Base-by-base conservation (phyloP, 1,140 invertebrate species). In the Ericerus pela region DNA sequence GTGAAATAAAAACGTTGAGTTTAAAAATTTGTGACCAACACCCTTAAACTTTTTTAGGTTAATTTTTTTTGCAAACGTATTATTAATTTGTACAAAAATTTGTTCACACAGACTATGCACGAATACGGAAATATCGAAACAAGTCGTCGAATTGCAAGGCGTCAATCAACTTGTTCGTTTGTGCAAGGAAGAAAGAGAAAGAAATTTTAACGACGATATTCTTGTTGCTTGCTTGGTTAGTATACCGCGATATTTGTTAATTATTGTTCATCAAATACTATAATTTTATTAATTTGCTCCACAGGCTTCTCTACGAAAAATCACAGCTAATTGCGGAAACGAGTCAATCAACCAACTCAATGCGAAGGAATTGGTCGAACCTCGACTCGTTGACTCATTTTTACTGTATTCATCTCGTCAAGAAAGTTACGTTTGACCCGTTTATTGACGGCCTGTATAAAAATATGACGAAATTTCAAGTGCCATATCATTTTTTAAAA, bases 71-170 rank as follows among this genome's bases (percentile, higher is more conserved):
- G n/a, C n/a, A n/a, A n/a, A n/a, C n/a, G n/a, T n/a, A n/a, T n/a
- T n/a, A n/a, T n/a, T n/a, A n/a, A n/a, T n/a, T n/a, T n/a, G n/a
- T 20, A 14, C 26, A 24, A 24, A 47, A 47, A 37, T 26, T 57
- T 58, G 16, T 68, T n/a, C n/a, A n/a, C n/a, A n/a, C n/a, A 80
- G 81, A 61, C 70, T 94, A 31, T 86, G 83, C 61, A 77, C 79
- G 28, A 78, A 88, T 30, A 73, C 74, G 11, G 76, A 79, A 59
- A 82, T 85, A 1, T 81, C 87, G 0, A 70, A 75, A 37, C 80
- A 83, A 64, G 79, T 92, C 16, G 78, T 87, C 1, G 76, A 84
- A 55, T 70, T 84, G 10, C 80, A 85, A 55, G 88, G 86, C 16
- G 77, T 87, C 37, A 76, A 79, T 43, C 79, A 82, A 66, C 74